These are phyloP conservation scores for Hylia prasina DNA, from an alignment of 2,113 vertebrate genomes.

Conservation along the genomic window DNA sequence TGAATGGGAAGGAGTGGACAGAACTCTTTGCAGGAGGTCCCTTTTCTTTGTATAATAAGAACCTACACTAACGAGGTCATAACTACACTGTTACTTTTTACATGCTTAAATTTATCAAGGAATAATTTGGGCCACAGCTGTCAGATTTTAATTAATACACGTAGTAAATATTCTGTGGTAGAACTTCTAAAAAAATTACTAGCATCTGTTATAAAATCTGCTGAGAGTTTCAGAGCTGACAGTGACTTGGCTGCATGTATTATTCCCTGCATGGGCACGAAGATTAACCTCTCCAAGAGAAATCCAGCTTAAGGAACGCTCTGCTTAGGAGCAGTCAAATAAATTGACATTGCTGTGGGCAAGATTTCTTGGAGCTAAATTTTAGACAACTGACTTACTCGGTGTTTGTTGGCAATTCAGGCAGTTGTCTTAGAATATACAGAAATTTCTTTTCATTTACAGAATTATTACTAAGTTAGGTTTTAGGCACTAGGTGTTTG, in stretches of 20 bases:
- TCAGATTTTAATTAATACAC: conserved; percentile 36
- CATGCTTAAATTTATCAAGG: background rate
- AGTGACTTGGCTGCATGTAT: background rate
- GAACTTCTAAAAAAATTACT: background rate
- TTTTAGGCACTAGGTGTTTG: background rate
- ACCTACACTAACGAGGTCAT: background rate
- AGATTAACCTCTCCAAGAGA: background rate
- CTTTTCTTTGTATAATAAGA: background rate
- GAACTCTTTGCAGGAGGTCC: background rate
- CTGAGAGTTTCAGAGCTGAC: background rate
- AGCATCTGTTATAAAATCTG: conserved; percentile 25
- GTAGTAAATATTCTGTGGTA: conserved; percentile 31
- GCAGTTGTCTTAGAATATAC: background rate
- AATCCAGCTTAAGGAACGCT: background rate
- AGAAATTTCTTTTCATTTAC: background rate
- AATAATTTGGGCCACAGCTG: background rate
- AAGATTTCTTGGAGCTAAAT: background rate
- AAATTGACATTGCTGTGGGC: background rate
- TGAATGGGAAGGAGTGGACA: background rate
- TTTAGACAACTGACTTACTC: background rate
- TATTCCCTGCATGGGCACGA: background rate
- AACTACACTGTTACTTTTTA: background rate
- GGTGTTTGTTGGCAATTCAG: background rate
- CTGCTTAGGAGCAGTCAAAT: background rate
- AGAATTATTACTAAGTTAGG: background rate